Evolutionary conservation across 2,888 invertebrate genomes (phyloP), one percentile per base, ranked within the genome.

Genomic region (Balanococcus diminutus): DNA sequence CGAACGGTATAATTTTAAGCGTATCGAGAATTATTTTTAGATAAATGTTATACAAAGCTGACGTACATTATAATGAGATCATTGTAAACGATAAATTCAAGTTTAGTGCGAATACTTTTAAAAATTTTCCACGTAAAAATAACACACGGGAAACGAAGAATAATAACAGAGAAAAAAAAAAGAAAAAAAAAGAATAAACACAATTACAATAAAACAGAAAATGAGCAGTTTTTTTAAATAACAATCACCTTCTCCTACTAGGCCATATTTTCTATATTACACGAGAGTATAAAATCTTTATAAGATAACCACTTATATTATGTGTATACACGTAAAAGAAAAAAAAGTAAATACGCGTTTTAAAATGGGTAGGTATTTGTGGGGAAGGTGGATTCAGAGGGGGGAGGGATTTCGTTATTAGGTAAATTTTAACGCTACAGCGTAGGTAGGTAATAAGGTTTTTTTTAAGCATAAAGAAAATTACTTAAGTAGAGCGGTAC

Each of bases 21-120:
- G 32, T 32, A 75, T 32, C 32, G 36, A 32, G 19, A 16, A 1
- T 32, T 75, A 2, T 19, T 32, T 28, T 32, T 8, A 32, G 16
- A 75, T 75, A 75, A n/a, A 75, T n/a, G n/a, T 28, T 25, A 32
- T 22, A n/a, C 16, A 75, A 75, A 75, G 75, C 75, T n/a, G 67
- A n/a, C 75, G n/a, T 75, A 75, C 32, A 75, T 75, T 75, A 75
- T 75, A 75, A 75, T 75, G 75, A 75, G 75, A 75, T 75, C 75
- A 75, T 75, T 75, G 75, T 75, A 75, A 75, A 75, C n/a, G 75
- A 75, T 31, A 75, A 75, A n/a, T 32, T 32, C 31, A 32, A 75
- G n/a, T 75, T 75, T 75, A 75, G 75, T 75, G 75, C 75, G 75
- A 75, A 75, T 75, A 67, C 28, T 25, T 67, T 14, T 25, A 67